Base-by-base conservation (phyloP, 1,140 invertebrate species). In the Rhynchophorus ferrugineus region DNA sequence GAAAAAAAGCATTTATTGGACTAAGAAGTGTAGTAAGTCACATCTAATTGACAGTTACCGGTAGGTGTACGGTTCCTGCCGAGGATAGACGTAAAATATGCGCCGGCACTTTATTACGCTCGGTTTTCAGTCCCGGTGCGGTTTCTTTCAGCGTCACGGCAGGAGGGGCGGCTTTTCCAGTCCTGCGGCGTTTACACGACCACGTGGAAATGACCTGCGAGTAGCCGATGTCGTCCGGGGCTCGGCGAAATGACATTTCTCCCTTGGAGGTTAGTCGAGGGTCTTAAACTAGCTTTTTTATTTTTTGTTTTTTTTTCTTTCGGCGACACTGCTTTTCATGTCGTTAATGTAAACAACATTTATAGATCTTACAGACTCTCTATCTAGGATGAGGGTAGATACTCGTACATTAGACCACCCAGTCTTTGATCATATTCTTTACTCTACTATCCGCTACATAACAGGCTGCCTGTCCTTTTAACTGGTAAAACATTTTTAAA, bases 41-140 rank as follows among this genome's bases (percentile, higher is more conserved):
- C 61, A 63, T 54, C 64, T 66, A 66, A 66, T 66, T 66, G 64
- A 66, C 64, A 66, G 64, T 56, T 63, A 61, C 57, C 61, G 58
- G 60, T 65, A 64, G 62, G 63, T 63, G 62, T 65, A 65, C 56
- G 56, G 60, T 65, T 65, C 60, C 56, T 57, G 38, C 49, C 39
- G 46, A 24, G 29, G 52, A 44, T 33, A 46, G 48, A 43, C 45
- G 45, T 66, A 61, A 66, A 66, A 67, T 65, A 65, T 67, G 63
- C 63, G 42, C 43, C 36, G 60, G 55, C 61, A 67, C 62, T 67
- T 65, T 65, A 65, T 67, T 65, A 65, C 63, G 59, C 65, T 67
- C 65, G 63, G 63, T 67, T 67, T 67, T 67, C 65, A 65, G 57
- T 64, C 65, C 61, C 59, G 56, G 51, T 37, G 63, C 44, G 61